Evolutionary conservation across 2,797 vertebrate genomes (phyloP), one percentile per base, ranked within the genome.

Genomic region (Hyperoplus lanceolatus): DNA sequence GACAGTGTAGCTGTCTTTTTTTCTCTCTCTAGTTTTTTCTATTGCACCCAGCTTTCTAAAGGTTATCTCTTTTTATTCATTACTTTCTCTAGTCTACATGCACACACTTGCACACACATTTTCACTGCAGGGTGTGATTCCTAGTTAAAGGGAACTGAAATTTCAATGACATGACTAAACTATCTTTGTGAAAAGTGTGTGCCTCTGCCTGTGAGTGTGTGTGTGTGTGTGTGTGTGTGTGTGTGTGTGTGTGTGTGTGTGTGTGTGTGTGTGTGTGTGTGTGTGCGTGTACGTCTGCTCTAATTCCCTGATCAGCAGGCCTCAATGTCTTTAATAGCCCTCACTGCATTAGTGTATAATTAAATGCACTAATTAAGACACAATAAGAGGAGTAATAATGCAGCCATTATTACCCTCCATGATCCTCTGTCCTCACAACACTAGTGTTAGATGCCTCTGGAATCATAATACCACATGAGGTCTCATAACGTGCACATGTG

Each of bases 301-400:
- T 92, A 91, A 92, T 91, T 91, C 92, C 92, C 90, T 77, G 82
- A 93, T 93, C 91, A 93, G 92, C 91, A 89, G 93, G 90, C 90
- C 82, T 89, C 84, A 73, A 57, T 91, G 87, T 92, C 86, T 89
- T 90, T 93, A 93, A 93, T 91, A 91, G 89, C 83, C 81, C 87
- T 92, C 82, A 80, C 89, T 90, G 83, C 89, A 90, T 93, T 92
- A 90, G 91, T 85, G 90, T 78, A 92, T 94, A 94, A 95, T 94
- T 93, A 94, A 94, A 95, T 89, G 91, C 61, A 89, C 91, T 94
- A 94, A 94, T 95, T 94, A 93, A 91, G 86, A 89, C 80, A 91
- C 90, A 92, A 93, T 93, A 94, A 92, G 93, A 93, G 90, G 90
- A 90, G 91, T 95, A 93, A 94, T 94, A 94, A 93, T 94, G 90